A percentile compares a stretch with the other conserved stretches of the same genome.
These are phyloP conservation scores for Patagioenas fasciata DNA, from an alignment of 2,113 vertebrate genomes.

Conservation along the genomic window DNA sequence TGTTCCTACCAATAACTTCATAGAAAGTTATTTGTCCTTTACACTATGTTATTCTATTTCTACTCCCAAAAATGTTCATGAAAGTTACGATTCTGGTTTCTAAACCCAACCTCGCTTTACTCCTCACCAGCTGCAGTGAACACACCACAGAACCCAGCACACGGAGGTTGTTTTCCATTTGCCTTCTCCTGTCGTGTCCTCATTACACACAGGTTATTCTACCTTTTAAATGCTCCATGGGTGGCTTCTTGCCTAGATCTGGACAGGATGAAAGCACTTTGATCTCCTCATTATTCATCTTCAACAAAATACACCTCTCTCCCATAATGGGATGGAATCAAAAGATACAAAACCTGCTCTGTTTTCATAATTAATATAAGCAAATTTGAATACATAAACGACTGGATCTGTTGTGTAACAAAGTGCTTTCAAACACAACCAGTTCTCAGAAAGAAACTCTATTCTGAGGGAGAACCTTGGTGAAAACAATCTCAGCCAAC, in stretches of 20 bases:
- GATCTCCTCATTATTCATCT: not conserved
- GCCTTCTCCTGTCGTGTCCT: not conserved
- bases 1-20: not conserved
- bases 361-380: not conserved
- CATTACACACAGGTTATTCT: not conserved
- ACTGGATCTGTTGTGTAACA: not conserved
- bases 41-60: not conserved
- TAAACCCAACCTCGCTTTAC: not conserved
- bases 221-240: not conserved
- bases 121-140: not conserved
- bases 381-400: not conserved
- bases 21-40: not conserved
- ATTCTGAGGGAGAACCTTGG: not conserved
- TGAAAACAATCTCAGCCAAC: not conserved
- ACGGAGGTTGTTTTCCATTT: accelerated
- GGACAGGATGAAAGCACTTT: not conserved
- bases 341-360: not conserved
- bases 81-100: not conserved
- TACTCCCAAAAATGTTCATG: not conserved
- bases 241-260: not conserved
- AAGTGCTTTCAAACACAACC: not conserved
- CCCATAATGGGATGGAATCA: not conserved
- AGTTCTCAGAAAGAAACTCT: not conserved
- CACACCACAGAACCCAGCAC: not conserved
- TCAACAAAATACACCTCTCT: not conserved